These are phyloP conservation scores for Dynastes hyllus DNA, from an alignment of 2,888 invertebrate genomes.

Conservation along the genomic window DNA sequence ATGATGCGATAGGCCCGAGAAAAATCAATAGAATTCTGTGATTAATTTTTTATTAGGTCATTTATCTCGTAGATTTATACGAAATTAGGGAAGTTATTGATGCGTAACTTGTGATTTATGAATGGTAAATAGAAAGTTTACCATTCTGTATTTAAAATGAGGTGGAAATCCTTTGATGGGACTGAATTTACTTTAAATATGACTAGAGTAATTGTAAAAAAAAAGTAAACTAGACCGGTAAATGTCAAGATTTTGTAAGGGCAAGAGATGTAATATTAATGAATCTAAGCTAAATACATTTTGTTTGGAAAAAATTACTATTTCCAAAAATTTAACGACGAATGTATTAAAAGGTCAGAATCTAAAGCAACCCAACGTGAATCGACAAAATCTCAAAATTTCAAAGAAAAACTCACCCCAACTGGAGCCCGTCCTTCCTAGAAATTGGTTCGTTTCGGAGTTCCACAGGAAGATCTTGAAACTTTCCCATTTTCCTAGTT, in stretches of 20 bases:
- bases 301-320: background rate
- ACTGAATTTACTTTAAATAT: background rate
- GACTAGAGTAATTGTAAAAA: too few relatives aligned
- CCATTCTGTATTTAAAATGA: background rate
- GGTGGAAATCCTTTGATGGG: background rate
- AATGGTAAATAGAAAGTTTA: background rate
- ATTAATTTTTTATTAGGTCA: background rate
- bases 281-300: too few relatives aligned
- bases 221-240: too few relatives aligned
- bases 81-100: slow-evolving; percentile 3
- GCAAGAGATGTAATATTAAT: too few relatives aligned
- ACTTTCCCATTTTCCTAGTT: slow-evolving; percentile 89
- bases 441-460: slow-evolving; percentile 91
- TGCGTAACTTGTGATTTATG: background rate
- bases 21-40: background rate
- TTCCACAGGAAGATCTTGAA: slow-evolving; percentile 92
- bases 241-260: too few relatives aligned
- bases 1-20: background rate
- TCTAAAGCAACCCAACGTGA: background rate
- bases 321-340: background rate
- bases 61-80: background rate
- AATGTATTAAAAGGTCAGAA: slow-evolving; percentile 37
- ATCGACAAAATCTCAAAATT: slow-evolving; percentile 9
- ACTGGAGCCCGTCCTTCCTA: slow-evolving; percentile 93
- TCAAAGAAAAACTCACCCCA: slow-evolving; percentile 86